Conservation (phyloP, 1,140 invertebrate species). For the Cydia fagiglandana region DNA sequence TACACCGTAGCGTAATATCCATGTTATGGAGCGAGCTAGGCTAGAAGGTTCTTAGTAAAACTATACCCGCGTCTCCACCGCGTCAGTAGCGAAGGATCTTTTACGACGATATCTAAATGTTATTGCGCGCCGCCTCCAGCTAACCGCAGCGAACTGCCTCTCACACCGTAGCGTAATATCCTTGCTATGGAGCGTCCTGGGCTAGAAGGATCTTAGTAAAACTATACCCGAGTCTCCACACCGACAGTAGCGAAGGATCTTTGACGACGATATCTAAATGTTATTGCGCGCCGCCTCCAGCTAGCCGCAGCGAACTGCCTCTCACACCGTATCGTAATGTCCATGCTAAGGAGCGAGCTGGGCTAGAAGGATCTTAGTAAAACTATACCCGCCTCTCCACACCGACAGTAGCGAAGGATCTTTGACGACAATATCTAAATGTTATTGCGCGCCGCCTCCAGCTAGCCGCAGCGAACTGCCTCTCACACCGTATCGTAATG, state of each 20-base stretch:
- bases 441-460: slow-evolving; percentile 29
- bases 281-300: slow-evolving; percentile 18
- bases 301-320: background rate
- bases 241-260: background rate
- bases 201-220: no score
- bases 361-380: background rate
- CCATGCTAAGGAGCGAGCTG: no score
- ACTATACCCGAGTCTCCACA: background rate
- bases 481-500: background rate
- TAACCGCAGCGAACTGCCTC: background rate
- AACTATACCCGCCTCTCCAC: background rate
- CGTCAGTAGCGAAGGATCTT: background rate
- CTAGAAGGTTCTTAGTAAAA: background rate
- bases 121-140: slow-evolving; percentile 29
- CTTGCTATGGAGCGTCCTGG: no score
- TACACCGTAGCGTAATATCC: background rate
- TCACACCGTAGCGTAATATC: background rate
- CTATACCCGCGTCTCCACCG: background rate
- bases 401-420: background rate
- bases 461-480: background rate
- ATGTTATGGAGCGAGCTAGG: no score
- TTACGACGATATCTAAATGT: slow-evolving; percentile 26
- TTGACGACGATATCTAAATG: slow-evolving; percentile 29
- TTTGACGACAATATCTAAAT: slow-evolving; percentile 24
- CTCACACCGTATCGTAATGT: background rate